Evolutionary conservation across 2,888 invertebrate genomes (phyloP), one percentile per base, ranked within the genome.

Genomic region (Himalopsyche tibetana): DNA sequence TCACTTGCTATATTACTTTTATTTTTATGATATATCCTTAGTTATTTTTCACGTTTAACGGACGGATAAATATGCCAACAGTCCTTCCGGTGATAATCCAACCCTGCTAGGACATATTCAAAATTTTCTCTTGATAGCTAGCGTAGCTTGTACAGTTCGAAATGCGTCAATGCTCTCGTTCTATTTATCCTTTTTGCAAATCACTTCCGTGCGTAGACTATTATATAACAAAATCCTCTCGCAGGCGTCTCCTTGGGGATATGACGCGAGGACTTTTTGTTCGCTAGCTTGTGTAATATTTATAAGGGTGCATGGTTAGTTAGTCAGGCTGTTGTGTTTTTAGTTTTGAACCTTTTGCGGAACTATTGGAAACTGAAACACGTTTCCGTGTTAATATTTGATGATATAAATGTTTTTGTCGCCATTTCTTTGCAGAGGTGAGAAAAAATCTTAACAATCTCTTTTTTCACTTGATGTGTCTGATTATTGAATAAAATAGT

Each of bases 221-320:
- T 40, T 63, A 63, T 42, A 51, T 85, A 86, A 80, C 86, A 80
- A 63, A 86, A 86, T 86, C 83, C 83, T 80, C 19, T 63, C 63
- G 8, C 63, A 28, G 9, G 63, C 63, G 63, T 63, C 19, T 63
- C 63, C 63, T 63, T 28, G 63, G 63, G 63, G 63, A 63, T 63
- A 19, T 19, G 63, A 19, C 19, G 63, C 82, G 74, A 55, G 45
- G 85, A 85, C 83, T 45, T 42, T 84, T 83, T 42, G 80, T 82
- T 82, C 84, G 55, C 84, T 55, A n/a, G 80, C 55, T 80, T 74
- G 80, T 83, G 56, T 82, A 69, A 82, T 84, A 86, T 86, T 87
- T 86, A 81, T 84, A 79, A 84, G 80, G 85, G 80, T 84, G 83
- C 45, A 84, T 81, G 87, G 85, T 85, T 87, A 85, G 87, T 87